Evolutionary conservation across 2,888 invertebrate genomes (phyloP).

Genomic region (Camptogramma bilineatum): DNA sequence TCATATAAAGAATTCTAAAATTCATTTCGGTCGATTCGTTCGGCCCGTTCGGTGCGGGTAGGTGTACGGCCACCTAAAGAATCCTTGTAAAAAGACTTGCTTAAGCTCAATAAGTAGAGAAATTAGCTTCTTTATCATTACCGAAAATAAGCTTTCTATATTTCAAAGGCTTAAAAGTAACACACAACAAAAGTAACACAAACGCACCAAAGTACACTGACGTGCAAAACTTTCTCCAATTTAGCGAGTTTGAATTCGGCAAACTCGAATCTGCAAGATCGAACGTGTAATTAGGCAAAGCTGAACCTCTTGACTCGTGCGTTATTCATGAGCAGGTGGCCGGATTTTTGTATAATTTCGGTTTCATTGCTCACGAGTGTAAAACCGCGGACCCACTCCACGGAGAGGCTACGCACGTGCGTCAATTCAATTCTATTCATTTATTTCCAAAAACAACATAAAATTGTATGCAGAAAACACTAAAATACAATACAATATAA

Average conservation of each 20-base stretch:
- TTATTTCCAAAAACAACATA: too few species aligned
- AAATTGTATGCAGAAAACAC: too few species aligned
- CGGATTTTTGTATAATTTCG: constrained; percentile 27
- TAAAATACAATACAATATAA: too few species aligned
- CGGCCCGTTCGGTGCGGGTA: too few species aligned
- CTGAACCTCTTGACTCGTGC: constrained; percentile 22
- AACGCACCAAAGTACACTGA: constrained; percentile 48
- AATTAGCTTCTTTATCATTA: background rate
- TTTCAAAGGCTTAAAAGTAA: constrained; percentile 12
- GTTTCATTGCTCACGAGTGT: constrained; percentile 30
- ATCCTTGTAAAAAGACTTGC: too few species aligned
- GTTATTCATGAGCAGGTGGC: constrained; percentile 29
- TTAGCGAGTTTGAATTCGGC: constrained; percentile 19
- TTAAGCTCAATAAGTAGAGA: too few species aligned
- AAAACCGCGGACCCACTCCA: too few species aligned
- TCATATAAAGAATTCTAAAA: too few species aligned
- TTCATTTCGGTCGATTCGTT: too few species aligned
- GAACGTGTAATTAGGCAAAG: constrained; percentile 43
- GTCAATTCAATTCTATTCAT: too few species aligned
- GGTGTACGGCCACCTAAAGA: too few species aligned
- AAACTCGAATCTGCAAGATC: constrained; percentile 34
- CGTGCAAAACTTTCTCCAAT: constrained; percentile 45
- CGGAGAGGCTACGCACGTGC: too few species aligned
- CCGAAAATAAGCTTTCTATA: constrained; percentile 9
- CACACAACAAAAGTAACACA: constrained; percentile 17